Evolutionary conservation across 1,140 invertebrate genomes (phyloP).

Genomic region (Cherax destructor): DNA sequence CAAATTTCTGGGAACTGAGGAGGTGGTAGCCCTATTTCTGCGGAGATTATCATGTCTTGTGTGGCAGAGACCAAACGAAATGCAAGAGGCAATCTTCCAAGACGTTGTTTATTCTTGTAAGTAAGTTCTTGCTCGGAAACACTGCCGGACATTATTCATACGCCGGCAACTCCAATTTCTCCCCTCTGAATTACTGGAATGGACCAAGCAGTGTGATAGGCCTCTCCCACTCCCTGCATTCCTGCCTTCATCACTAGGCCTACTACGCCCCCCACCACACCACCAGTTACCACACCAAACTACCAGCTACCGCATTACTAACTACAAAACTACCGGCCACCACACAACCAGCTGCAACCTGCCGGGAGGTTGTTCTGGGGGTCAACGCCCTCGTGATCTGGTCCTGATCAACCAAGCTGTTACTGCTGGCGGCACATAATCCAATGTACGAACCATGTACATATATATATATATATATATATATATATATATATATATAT

Average conservation of each 20-base stretch:
- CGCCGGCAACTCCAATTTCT: constrained; percentile 23
- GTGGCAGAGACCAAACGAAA: background rate
- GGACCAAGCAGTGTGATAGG: constrained; percentile 61
- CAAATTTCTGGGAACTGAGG: constrained; percentile 10
- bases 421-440: too few relatives aligned
- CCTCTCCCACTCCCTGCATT: constrained; percentile 27
- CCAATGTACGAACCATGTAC: too few relatives aligned
- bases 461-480: too few relatives aligned
- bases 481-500: too few relatives aligned
- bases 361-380: too few relatives aligned
- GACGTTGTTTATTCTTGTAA: background rate
- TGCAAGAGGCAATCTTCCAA: background rate
- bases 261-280: background rate
- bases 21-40: background rate
- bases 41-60: background rate
- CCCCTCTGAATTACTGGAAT: constrained; percentile 56
- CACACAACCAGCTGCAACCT: background rate
- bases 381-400: too few relatives aligned
- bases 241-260: constrained; percentile 4
- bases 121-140: background rate
- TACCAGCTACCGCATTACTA: background rate
- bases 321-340: background rate
- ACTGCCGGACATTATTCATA: constrained; percentile 12
- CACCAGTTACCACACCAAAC: background rate
- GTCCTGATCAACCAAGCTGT: too few relatives aligned